Percentiles rank a stretch among this genome's conserved stretches.
Evolutionary conservation across 1,140 invertebrate species (phyloP).

Genomic region (Copidosoma floridanum): DNA sequence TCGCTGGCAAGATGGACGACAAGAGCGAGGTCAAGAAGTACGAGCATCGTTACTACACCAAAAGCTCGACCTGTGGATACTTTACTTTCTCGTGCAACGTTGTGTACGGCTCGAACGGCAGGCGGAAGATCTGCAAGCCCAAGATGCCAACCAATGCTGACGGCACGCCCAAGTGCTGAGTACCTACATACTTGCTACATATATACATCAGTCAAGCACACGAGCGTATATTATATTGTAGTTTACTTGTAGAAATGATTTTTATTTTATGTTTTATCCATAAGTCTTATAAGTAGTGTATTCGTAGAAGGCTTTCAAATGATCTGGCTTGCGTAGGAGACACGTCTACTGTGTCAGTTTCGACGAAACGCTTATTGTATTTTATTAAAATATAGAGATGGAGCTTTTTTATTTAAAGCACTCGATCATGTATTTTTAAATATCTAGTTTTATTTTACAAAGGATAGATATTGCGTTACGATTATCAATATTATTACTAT

Average conservation of each 20-base stretch:
- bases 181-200: not conserved
- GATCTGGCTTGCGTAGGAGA: not conserved
- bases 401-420: not conserved
- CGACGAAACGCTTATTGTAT: too few relatives aligned
- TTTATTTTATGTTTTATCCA: not conserved
- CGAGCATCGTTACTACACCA: conserved; percentile 71
- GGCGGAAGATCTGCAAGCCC: conserved; percentile 77
- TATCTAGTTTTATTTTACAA: conserved; percentile 7
- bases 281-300: too few relatives aligned
- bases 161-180: conserved; percentile 51
- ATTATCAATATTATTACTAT: too few relatives aligned
- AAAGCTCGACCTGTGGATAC: conserved; percentile 81
- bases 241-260: not conserved
- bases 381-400: too few relatives aligned
- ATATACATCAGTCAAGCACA: too few relatives aligned
- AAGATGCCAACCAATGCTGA: conserved; percentile 63
- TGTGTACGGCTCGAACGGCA: conserved; percentile 71
- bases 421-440: not conserved
- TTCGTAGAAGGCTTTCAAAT: not conserved
- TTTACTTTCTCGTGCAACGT: conserved; percentile 81
- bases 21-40: conserved; percentile 57
- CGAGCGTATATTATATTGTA: not conserved
- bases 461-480: too few relatives aligned
- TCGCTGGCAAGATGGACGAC: conserved; percentile 68
- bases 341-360: not conserved